Base-by-base conservation (phyloP, 2,113 vertebrate genomes). In the Benthochromis sp. region DNA sequence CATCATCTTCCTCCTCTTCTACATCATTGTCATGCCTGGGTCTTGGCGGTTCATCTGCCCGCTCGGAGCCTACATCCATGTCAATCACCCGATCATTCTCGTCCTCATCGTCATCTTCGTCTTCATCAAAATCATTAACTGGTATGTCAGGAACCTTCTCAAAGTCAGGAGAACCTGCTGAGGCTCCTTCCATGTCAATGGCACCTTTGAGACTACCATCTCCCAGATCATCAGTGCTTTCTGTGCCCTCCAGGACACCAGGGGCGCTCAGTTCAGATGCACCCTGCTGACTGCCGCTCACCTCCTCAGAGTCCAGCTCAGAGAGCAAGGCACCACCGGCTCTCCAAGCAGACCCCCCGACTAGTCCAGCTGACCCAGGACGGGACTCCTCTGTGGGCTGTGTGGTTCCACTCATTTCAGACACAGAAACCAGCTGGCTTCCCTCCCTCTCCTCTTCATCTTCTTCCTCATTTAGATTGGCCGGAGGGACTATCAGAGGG, bases 321-420 rank as follows among this genome's bases (percentile, higher is more conserved):
- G 96, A 96, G 4, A 93, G 63, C 88, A 96, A 82, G 63, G 94
- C 94, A 0, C 95, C 95, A 1, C 95, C 83, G 0, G 94, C 94
- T 71, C 93, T 90, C 96, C 96, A 96, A 38, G 93, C 81, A 5
- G 96, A 94, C 4, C 94, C 95, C 2, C 93, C 92, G 1, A 86
- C 78, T 3, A 85, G 90, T n/a, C 96, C 96, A 4, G 92, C 96
- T 1, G 96, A 97, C 3, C 95, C 96, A 2, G 96, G 96, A 7
- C 94, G 94, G 53, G 96, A 97, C 63, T 97, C 96, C 76, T 97
- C 96, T 1, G 96, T 96, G 21, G 96, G 95, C 89, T 97, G 96
- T 4, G 96, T 96, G 45, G 96, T 96, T n/a, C 96, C 96, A 55
- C 96, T 97, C 96, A 97, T 97, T 82, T 97, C 96, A 19, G 96